phyloP scores from a whole-genome alignment of 1,140 invertebrate species.

The Cherax quadricarinatus region DNA sequence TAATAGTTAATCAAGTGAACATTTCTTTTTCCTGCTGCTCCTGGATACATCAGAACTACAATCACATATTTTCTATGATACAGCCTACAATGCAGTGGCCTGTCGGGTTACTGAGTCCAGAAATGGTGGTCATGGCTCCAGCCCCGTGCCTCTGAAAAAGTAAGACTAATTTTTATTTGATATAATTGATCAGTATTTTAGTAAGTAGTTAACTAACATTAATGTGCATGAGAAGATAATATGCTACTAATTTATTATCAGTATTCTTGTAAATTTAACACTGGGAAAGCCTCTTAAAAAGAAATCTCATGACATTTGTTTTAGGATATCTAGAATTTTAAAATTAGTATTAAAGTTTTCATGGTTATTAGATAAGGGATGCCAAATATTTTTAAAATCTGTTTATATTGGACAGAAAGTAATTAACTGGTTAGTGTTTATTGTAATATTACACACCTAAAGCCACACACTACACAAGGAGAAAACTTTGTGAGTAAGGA shows the following conservation, averaged over 20 bases:
- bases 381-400: too few species aligned
- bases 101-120: constrained; percentile 94
- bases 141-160: constrained; percentile 99
- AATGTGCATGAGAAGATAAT: constrained; percentile 39
- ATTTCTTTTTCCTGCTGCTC: constrained; percentile 75
- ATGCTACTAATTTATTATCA: constrained; percentile 36
- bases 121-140: constrained; percentile 87
- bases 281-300: constrained; percentile 47
- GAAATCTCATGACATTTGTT: background rate
- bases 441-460: background rate
- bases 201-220: constrained; percentile 56
- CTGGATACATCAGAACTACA: constrained; percentile 68
- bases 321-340: background rate
- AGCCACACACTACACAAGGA: background rate
- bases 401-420: constrained; percentile 4
- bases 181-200: constrained; percentile 9
- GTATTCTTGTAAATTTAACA: constrained; percentile 40
- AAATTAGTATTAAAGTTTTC: background rate
- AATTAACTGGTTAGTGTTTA: background rate
- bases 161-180: constrained; percentile 77
- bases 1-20: constrained; percentile 36
- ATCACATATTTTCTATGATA: constrained; percentile 74
- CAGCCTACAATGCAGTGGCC: constrained; percentile 98
- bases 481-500: background rate
- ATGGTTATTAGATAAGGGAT: background rate